These are phyloP conservation scores for Papilio dardanus DNA, from an alignment of 1,140 invertebrate species.

Conservation along the genomic window DNA sequence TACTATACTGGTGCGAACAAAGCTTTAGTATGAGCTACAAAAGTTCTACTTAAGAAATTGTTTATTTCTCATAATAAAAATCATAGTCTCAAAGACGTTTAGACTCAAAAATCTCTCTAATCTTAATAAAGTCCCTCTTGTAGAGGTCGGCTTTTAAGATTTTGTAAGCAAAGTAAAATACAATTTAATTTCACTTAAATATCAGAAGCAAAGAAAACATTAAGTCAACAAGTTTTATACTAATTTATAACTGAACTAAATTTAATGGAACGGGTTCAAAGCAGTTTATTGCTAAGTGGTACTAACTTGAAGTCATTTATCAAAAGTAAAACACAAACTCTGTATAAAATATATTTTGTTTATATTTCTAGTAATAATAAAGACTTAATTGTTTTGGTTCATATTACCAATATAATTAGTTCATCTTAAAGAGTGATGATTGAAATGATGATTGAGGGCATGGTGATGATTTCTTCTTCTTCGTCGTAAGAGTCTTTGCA, in stretches of 20 bases:
- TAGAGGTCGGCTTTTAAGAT: background rate
- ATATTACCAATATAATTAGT: too few species aligned
- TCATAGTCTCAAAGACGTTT: background rate
- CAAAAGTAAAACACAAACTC: background rate
- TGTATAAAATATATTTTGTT: too few species aligned
- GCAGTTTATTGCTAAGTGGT: background rate
- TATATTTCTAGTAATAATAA: too few species aligned
- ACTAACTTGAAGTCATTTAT: background rate
- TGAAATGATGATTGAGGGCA: too few species aligned
- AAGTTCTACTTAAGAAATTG: too few species aligned
- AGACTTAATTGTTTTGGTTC: too few species aligned
- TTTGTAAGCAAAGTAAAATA: background rate
- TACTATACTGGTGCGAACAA: too few species aligned
- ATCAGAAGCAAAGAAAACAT: slow-evolving; percentile 1
- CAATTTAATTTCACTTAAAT: background rate
- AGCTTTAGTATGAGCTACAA: too few species aligned
- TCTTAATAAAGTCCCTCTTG: background rate
- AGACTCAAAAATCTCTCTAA: background rate
- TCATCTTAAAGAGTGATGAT: too few species aligned
- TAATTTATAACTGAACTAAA: background rate
- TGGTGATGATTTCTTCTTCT: too few species aligned
- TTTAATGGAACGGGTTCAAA: slow-evolving; percentile 3
- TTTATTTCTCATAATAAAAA: background rate
- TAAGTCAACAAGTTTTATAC: slow-evolving; percentile 1
- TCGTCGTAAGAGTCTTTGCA: too few species aligned